Evolutionary conservation across 37 sponge, comb jelly and placozoan species (phyloP).

Genomic region (Dysidea cf. avara): DNA sequence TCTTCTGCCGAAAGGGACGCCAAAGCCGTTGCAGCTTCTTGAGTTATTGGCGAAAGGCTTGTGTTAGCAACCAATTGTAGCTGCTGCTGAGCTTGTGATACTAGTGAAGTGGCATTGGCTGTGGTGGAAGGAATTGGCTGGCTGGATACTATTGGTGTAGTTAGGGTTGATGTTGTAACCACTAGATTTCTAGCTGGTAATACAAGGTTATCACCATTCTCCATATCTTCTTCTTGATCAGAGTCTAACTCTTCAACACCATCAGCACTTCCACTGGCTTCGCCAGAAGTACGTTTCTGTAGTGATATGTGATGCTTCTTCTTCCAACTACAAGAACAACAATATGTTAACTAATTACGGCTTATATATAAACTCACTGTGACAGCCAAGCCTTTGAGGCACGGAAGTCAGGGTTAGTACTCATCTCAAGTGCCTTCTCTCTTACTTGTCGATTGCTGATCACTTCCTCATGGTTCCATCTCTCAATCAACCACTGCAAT

Average conservation of each 20-base stretch:
- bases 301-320: conserved; percentile 69
- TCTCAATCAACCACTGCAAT: conserved; percentile 70
- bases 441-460: conserved; percentile 50
- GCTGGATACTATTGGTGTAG: no score
- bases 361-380: conserved; percentile 9
- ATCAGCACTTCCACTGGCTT: conserved; percentile 21
- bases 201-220: no score
- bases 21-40: conserved; percentile 70
- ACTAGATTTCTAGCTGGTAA: no score
- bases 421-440: conserved; percentile 68
- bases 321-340: conserved; percentile 26
- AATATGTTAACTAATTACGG: conserved; percentile 5
- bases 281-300: conserved; percentile 67
- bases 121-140: background rate
- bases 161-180: no score
- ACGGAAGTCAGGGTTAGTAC: conserved; percentile 50
- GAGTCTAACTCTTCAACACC: background rate
- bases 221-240: background rate
- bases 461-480: conserved; percentile 63
- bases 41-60: conserved; percentile 57
- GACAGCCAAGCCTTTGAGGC: conserved; percentile 63
- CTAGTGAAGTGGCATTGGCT: background rate
- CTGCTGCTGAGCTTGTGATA: background rate
- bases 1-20: conserved; percentile 71
- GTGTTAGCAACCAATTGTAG: no score